Conservation (phyloP, 2,797 vertebrate species). For the Spatula clypeata region DNA sequence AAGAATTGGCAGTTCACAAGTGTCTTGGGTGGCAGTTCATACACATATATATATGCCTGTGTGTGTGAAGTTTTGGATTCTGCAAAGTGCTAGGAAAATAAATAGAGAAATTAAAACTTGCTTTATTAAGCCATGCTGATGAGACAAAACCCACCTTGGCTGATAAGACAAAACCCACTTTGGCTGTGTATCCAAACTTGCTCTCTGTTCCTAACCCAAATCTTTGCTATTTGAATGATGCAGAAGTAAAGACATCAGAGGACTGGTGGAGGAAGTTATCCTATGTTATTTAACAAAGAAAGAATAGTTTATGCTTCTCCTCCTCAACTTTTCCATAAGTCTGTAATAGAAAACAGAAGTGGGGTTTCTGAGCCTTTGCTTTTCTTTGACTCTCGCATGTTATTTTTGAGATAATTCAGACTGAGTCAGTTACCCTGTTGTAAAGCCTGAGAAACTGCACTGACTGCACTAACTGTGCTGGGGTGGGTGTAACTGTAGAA, state of each 20-base stretch:
- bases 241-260: neutral
- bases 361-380: neutral
- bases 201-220: neutral
- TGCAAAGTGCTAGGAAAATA: neutral
- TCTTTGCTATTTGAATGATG: neutral
- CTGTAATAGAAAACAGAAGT: slow-evolving; percentile 6
- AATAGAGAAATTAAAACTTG: neutral
- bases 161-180: neutral
- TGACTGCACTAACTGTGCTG: neutral
- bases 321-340: neutral
- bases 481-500: neutral
- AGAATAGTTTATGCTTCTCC: neutral
- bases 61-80: neutral
- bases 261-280: neutral
- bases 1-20: neutral
- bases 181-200: neutral
- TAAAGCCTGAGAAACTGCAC: slow-evolving; percentile 45
- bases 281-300: neutral
- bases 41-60: neutral
- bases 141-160: neutral
- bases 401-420: slow-evolving; percentile 57
- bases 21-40: neutral
- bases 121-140: neutral
- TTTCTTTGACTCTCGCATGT: slow-evolving; percentile 2
- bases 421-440: slow-evolving; percentile 18